A percentile compares a stretch with the other conserved stretches of the same genome.
Conservation (phyloP, 2,888 invertebrate genomes). For the Stomorhina lunata region DNA sequence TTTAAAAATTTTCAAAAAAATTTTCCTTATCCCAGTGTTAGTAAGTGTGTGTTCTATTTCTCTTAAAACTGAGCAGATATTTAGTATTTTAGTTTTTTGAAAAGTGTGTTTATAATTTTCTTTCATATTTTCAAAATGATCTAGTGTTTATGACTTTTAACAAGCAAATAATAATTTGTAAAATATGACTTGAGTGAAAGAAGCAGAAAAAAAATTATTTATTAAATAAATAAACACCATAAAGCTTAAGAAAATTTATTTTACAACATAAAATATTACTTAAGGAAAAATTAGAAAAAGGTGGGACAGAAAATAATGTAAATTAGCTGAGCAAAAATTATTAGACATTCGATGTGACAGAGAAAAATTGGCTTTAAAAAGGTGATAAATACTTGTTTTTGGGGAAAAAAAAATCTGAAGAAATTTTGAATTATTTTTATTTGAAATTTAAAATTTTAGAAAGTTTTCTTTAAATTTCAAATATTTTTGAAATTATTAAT, state of each 20-base stretch:
- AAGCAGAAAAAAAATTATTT: not conserved
- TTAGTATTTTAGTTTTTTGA: conserved; percentile 15
- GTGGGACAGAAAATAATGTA: conserved; percentile 35
- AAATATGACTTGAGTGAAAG: conserved; percentile 41
- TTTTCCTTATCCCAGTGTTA: conserved; percentile 5
- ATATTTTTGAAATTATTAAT: too few relatives aligned
- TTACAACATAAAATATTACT: conserved; percentile 15
- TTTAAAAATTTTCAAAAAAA: conserved; percentile 46
- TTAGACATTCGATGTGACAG: not conserved
- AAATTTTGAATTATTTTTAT: too few relatives aligned
- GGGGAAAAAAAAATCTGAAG: not conserved
- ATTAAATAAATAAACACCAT: conserved; percentile 21
- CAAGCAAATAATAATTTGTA: conserved; percentile 65
- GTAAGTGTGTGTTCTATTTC: not conserved
- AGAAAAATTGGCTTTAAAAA: not conserved
- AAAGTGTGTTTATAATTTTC: not conserved
- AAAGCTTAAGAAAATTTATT: conserved; percentile 25
- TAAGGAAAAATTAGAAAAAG: conserved; percentile 44
- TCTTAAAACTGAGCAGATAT: conserved; percentile 25
- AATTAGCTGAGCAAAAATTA: not conserved
- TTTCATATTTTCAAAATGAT: conserved; percentile 46
- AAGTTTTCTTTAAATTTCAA: too few relatives aligned
- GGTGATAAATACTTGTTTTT: conserved; percentile 10
- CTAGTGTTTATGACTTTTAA: conserved; percentile 64
- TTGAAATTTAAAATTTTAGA: too few relatives aligned